phyloP scores from a whole-genome alignment of 92 coral and sea anemone species.

The Actinernus sp. region DNA sequence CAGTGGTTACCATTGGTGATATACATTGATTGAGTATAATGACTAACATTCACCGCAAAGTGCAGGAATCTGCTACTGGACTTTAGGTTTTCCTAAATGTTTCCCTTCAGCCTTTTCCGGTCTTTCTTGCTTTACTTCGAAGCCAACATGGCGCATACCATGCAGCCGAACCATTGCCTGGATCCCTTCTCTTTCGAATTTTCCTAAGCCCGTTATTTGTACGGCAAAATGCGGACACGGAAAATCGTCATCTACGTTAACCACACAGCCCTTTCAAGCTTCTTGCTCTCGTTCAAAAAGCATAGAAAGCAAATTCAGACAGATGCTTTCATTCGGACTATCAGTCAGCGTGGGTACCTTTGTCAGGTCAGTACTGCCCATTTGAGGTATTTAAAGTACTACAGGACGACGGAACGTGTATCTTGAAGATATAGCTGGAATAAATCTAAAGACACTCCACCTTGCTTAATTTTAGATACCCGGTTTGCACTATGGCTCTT shows the following conservation, averaged over 20 bases:
- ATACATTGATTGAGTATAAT: too few species aligned
- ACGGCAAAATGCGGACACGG: not conserved
- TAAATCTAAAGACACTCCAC: conserved; percentile 12
- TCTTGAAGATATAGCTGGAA: conserved; percentile 21
- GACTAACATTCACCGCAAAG: conserved; percentile 24
- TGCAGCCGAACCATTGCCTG: conserved; percentile 22
- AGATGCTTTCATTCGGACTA: conserved; percentile 8
- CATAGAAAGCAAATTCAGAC: conserved; percentile 15
- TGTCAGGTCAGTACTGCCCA: not conserved
- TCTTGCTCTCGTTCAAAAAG: conserved; percentile 4
- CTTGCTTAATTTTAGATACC: too few species aligned
- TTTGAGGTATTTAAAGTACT: not conserved
- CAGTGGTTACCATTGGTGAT: conserved; percentile 20
- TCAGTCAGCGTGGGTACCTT: conserved; percentile 16
- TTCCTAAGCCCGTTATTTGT: conserved; percentile 24
- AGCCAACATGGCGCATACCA: conserved; percentile 6
- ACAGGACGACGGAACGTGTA: not conserved
- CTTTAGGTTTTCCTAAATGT: not conserved
- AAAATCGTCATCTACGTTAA: not conserved
- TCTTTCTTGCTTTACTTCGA: conserved; percentile 26
- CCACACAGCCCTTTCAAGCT: conserved; percentile 1
- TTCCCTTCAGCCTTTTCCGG: not conserved
- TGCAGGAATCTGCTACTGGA: conserved; percentile 14
- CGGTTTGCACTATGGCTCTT: too few species aligned
- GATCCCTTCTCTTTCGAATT: conserved; percentile 19